A percentile compares a stretch with the other conserved stretches of the same genome.
These are phyloP conservation scores for Sebastes steindachneri DNA, from an alignment of 2,797 vertebrate genomes.

Conservation along the genomic window DNA sequence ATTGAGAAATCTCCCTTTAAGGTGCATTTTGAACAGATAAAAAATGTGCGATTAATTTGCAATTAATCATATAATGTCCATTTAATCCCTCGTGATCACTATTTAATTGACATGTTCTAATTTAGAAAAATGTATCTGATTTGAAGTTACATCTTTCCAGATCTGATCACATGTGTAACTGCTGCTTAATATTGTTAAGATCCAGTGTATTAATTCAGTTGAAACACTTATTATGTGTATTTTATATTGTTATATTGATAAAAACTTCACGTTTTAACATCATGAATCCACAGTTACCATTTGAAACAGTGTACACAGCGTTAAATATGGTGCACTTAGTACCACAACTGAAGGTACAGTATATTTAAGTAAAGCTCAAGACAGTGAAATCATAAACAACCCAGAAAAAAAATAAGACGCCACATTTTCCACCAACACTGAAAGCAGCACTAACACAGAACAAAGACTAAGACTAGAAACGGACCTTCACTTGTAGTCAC, in stretches of 20 bases:
- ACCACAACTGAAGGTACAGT: neutral
- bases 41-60: too few relatives aligned
- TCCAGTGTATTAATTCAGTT: neutral
- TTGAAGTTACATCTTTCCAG: neutral
- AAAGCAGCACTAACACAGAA: conserved; percentile 29
- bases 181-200: neutral
- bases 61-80: neutral
- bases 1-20: too few relatives aligned
- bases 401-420: conserved; percentile 9
- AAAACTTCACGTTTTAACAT: neutral
- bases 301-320: neutral
- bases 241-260: neutral
- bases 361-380: conserved; percentile 4
- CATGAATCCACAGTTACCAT: neutral
- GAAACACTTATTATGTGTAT: neutral
- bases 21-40: too few relatives aligned
- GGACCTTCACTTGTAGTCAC: conserved; percentile 27
- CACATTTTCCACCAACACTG: conserved; percentile 10
- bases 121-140: neutral
- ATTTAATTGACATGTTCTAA: neutral
- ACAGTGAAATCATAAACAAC: neutral
- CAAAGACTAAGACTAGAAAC: conserved; percentile 53
- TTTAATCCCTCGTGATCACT: neutral
- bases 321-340: neutral
- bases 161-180: neutral